Evolutionary conservation across 2,113 vertebrate genomes (phyloP), one percentile per base, ranked within the genome.

Genomic region (Aptenodytes forsteri): DNA sequence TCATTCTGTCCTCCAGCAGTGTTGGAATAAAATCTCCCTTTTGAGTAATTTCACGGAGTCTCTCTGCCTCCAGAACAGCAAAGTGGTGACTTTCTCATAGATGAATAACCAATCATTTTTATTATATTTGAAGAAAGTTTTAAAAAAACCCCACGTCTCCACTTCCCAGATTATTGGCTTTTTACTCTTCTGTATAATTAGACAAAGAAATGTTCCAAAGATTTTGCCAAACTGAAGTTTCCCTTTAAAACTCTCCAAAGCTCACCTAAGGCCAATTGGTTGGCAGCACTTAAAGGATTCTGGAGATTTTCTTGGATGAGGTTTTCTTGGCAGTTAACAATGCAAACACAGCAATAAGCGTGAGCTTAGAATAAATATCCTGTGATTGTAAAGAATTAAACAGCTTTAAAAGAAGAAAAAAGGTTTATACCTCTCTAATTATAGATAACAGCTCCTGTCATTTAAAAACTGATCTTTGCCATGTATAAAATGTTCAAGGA

Each of bases 291-390:
- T 67, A 19, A 86, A 91, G 42, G 40, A 29, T 83, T 84, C 59
- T 69, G 52, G 34, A 90, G 76, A 5, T 91, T 85, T 91, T 55
- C 73, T 94, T 93, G 88, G 79, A 67, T 90, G 73, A 61, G 52
- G 10, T 82, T 92, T 92, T 80, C 71, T 90, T 96, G 91, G 89
- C 93, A 83, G 79, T 42, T 92, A 62, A 56, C 34, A 84, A 21
- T 44, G 44, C 38, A 72, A 81, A 50, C 73, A 25, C 54, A 87
- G 70, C 34, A 73, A 3, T 34, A 40, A 94, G 40, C 12, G 34
- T 75, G 54, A 86, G 20, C 30, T 93, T 73, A 50, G 71, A 91
- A 83, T 61, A 89, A 85, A 82, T 77, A 71, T 29, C 65, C 58
- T 23, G 26, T 26, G 46, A 27, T 10, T 72, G 32, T 47, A 93